Base-by-base conservation (phyloP, 2,797 vertebrate species). In the Salarias fasciatus region DNA sequence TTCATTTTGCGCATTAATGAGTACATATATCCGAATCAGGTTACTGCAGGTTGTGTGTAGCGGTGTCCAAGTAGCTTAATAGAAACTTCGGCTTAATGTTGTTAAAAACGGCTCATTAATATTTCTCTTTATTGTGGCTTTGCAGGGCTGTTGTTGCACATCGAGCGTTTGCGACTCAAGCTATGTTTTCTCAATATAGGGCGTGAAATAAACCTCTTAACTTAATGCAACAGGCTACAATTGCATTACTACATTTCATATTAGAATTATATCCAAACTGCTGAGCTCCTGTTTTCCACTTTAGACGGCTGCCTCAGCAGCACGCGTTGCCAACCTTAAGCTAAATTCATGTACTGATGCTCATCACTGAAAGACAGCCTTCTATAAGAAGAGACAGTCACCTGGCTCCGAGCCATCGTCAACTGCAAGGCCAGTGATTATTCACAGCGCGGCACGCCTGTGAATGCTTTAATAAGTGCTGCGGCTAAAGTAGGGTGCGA, bases 231-330 rank as follows among this genome's bases (percentile, higher is more conserved):
- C 5, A 12, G 11, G 51, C 8, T 36, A 12, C 31, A 33, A 8
- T n/a, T 33, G 6, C 50, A 53, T 60, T 45, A 52, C 28, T 47
- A 29, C 63, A 74, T 75, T 57, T 74, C 61, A 59, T 63, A 67
- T 83, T 64, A 42, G 78, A 73, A 74, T 77, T 71, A 18, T 59
- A 81, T 81, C 71, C 63, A 49, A 75, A 79, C 51, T 66, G 52
- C 63, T 47, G 49, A 51, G 53, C 51, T 72, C 7, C 30, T 53
- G 28, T 56, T 35, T 33, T 29, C 2, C 8, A 10, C 35, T 63
- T 63, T 52, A 42, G 54, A 8, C 31, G 24, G 15, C 55, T 35
- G 37, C 57, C 53, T 49, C 37, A 47, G 56, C 53, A 67, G 48
- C 41, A 15, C 46, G 66, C 31, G 36, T 58, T 71, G 28, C 13